Base-by-base conservation (phyloP, 2,888 invertebrate species). In the Bursaphelenchus okinawaensis region DNA sequence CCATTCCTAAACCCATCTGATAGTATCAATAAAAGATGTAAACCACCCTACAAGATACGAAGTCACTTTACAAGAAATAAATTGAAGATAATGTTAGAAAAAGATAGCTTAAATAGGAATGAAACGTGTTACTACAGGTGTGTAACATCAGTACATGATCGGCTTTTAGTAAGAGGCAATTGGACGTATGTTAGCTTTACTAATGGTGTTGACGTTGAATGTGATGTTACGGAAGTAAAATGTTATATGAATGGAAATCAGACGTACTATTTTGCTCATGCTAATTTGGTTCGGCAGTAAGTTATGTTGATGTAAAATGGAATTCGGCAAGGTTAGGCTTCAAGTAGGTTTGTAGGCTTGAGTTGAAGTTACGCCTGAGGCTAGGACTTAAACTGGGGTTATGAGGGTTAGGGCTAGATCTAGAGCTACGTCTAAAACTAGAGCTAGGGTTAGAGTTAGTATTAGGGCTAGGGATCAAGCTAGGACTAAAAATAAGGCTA, bases 171-270 rank as follows among this genome's bases (percentile, higher is more conserved):
- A 40, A 12, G 40, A 40, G 40, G 6, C 12, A 1, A 40, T 3
- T 40, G 40, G 40, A 40, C n/a, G n/a, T 16, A 40, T 16, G n/a
- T 40, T 16, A 40, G n/a, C n/a, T 12, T 16, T 4, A 40, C 40
- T 12, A 16, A 12, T 40, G 40, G 40, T 16, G n/a, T 16, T 6
- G 40, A 40, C 3, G 6, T 40, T 40, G n/a, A 40, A 12, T 56
- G 56, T 27, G 56, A 56, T 26, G 27, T 56, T 27, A 27, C 6
- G n/a, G 56, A 56, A 56, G 56, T 56, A 9, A 24, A 3, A 22
- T 56, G 56, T 6, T 16, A 24, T 2, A 56, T 27, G 3, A 27
- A 24, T n/a, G 6, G 26, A 4, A 24, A 9, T 1, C n/a, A 20
- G 1, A 16, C 56, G 12, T 56, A 56, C 19, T 26, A 29, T 19